Evolutionary conservation across 2,797 vertebrate species (phyloP).

Genomic region (Yasuhikotakia modesta): DNA sequence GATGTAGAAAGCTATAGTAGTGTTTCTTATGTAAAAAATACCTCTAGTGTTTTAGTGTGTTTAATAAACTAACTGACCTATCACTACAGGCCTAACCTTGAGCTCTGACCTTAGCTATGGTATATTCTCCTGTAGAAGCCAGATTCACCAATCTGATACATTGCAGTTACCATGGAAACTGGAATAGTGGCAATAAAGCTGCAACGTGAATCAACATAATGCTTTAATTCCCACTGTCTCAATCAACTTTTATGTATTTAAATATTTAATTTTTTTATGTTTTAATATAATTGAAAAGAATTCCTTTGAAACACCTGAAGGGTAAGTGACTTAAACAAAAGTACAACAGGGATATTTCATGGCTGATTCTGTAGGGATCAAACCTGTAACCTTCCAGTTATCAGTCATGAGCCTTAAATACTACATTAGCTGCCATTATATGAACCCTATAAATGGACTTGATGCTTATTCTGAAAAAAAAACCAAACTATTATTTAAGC

Average conservation of each 20-base stretch:
- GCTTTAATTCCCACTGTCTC: background rate
- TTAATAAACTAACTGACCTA: too few relatives aligned
- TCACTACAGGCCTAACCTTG: background rate
- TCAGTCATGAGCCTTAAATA: background rate
- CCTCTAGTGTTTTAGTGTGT: too few relatives aligned
- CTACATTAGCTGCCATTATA: background rate
- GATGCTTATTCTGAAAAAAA: background rate
- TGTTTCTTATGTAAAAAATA: background rate
- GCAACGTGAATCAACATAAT: background rate
- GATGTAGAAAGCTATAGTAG: background rate
- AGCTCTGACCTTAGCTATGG: background rate
- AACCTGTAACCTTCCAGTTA: background rate
- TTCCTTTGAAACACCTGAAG: background rate
- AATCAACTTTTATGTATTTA: background rate
- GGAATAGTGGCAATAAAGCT: conserved; percentile 1
- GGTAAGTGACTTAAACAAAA: too few relatives aligned
- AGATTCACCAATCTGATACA: background rate
- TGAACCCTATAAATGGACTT: background rate
- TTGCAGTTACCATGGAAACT: conserved; percentile 9
- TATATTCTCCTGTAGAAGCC: background rate
- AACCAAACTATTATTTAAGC: background rate
- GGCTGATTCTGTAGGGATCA: background rate
- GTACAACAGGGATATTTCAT: too few relatives aligned
- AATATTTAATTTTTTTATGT: too few relatives aligned
- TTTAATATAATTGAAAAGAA: too few relatives aligned